A percentile compares a stretch with the other conserved stretches of the same genome.
phyloP scores from a whole-genome alignment of 2,888 invertebrate genomes.

The Athripsodes cinereus region DNA sequence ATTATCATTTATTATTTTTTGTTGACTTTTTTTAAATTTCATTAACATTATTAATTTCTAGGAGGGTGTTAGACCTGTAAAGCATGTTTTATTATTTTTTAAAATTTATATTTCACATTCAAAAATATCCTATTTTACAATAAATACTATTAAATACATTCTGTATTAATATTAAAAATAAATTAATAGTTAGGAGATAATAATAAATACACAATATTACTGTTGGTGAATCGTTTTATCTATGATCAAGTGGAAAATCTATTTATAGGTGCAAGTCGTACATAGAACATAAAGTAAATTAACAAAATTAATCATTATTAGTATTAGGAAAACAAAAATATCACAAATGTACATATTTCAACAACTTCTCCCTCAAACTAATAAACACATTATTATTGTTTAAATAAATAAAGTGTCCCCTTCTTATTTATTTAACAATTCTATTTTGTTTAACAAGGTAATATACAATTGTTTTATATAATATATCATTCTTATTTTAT shows the following conservation, averaged over 20 bases:
- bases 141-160: no score
- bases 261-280: no score
- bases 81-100: not conserved
- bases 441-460: not conserved
- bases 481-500: not conserved
- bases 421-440: not conserved
- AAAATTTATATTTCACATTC: conserved; percentile 6
- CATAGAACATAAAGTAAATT: no score
- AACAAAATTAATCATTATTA: no score
- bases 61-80: conserved; percentile 10
- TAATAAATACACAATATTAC: no score
- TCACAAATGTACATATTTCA: no score
- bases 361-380: not conserved
- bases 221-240: no score
- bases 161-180: no score
- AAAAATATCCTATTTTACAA: conserved; percentile 10
- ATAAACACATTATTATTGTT: not conserved
- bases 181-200: no score
- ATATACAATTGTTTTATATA: not conserved
- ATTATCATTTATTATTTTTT: no score
- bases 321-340: no score
- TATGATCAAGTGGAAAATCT: no score
- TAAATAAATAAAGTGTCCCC: not conserved
- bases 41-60: not conserved
- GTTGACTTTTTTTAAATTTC: not conserved